phyloP scores from a whole-genome alignment of 2,113 vertebrate species.

The Illadopsis cleaveri region DNA sequence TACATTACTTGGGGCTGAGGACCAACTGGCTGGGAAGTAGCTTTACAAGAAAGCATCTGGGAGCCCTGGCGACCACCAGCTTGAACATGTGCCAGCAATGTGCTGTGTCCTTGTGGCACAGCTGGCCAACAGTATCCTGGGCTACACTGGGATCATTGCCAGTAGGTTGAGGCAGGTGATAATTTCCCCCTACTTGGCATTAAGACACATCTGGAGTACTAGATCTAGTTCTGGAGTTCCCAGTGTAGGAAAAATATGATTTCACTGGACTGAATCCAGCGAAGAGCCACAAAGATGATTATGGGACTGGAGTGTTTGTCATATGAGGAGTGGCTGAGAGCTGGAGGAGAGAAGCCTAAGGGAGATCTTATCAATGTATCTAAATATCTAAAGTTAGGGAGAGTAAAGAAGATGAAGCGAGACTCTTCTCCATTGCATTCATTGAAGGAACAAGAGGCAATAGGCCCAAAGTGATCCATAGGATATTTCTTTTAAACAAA shows the following conservation, averaged over 20 bases:
- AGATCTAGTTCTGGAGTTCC: neutral
- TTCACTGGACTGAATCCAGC: neutral
- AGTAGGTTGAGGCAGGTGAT: neutral
- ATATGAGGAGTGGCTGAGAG: neutral
- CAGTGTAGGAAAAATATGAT: neutral
- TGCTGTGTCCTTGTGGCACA: neutral
- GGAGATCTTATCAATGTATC: neutral
- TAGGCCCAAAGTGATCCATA: neutral
- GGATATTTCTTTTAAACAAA: neutral
- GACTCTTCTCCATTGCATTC: neutral
- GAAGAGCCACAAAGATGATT: neutral
- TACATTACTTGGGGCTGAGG: neutral
- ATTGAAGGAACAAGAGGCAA: neutral
- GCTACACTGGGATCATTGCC: neutral
- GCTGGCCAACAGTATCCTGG: neutral
- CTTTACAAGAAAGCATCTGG: neutral
- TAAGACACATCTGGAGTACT: neutral
- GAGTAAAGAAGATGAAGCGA: neutral
- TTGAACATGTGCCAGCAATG: neutral
- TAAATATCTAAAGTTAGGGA: neutral
- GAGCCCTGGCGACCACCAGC: neutral
- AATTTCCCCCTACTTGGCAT: neutral
- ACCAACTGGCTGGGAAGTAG: neutral
- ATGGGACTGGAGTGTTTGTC: neutral
- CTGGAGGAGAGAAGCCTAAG: neutral